These are phyloP conservation scores for Cinclus mexicanus DNA, from an alignment of 2,113 vertebrate species.

Conservation along the genomic window DNA sequence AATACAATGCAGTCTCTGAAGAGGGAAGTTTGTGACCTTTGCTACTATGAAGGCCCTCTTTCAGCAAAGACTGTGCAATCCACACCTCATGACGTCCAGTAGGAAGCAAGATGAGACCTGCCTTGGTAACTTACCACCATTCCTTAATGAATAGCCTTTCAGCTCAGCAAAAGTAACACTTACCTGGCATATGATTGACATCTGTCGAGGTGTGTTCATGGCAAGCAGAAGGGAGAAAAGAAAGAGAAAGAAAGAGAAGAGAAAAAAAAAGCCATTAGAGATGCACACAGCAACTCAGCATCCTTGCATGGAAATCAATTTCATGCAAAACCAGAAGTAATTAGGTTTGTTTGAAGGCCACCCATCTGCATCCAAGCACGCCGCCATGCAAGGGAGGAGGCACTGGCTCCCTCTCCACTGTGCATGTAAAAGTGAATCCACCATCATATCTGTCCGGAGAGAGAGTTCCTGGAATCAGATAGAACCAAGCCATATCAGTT, in stretches of 20 bases:
- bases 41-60: neutral
- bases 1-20: neutral
- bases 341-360: constrained; percentile 58
- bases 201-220: constrained; percentile 83
- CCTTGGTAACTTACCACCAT: neutral
- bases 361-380: constrained; percentile 67
- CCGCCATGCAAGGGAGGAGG: constrained; percentile 77
- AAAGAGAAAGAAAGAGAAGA: constrained; percentile 63
- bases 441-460: constrained; percentile 73
- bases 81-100: neutral
- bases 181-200: constrained; percentile 91
- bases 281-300: constrained; percentile 60
- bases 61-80: neutral
- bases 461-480: constrained; percentile 77
- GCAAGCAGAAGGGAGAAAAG: constrained; percentile 70
- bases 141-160: neutral
- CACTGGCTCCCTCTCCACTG: constrained; percentile 66
- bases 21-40: neutral
- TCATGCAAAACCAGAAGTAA: constrained; percentile 83
- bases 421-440: constrained; percentile 76
- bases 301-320: constrained; percentile 78
- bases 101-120: neutral
- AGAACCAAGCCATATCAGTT: constrained; percentile 64
- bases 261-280: constrained; percentile 76
- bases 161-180: constrained; percentile 74